Base-by-base conservation (phyloP, 2,797 vertebrate species). In the Philypnodon macrostomus region DNA sequence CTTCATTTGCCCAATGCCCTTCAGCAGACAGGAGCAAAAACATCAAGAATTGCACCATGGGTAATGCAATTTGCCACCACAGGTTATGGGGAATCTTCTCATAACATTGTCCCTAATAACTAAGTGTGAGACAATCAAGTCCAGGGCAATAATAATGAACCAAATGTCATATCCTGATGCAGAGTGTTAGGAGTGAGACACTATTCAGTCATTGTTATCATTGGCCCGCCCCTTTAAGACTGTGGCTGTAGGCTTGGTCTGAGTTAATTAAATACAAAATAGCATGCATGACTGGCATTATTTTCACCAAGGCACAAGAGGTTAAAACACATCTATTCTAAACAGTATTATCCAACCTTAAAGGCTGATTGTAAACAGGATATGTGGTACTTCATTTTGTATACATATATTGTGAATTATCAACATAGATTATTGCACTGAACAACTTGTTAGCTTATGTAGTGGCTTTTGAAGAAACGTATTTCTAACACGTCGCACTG, bases 1-100 rank as follows among this genome's bases (percentile, higher is more conserved):
- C 33, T 73, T 77, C 5, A 54, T 81, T 68, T 70, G 53, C 73
- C 57, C 71, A 48, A 57, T 34, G 38, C 38, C 67, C 67, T 58
- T 27, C 45, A 52, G 68, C 30, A 38, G 12, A 47, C 14, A 39
- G 42, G 13, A 23, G 33, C n/a, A 40, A 27, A 31, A 69, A 52
- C 35, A 65, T 67, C 57, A 56, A 23, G 39, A 39, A 52, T 34
- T 16, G 32, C 47, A 42, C 11, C 16, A 7, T 47, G 39, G 54
- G 33, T 57, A 51, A 63, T 56, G 47, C 7, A 16, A 24, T 30
- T n/a, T 1, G 32, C 53, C 8, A 27, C 11, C 13, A 35, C 31
- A 33, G 56, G 39, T 40, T 46, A 53, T 13, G 30, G 5, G 10
- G 36, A 17, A 32, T 54, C 47, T 49, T 34, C 39, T 30, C 12